Evolutionary conservation across 2,113 vertebrate species (phyloP), one percentile per base, ranked within the genome.

Genomic region (Orycteropus afer): DNA sequence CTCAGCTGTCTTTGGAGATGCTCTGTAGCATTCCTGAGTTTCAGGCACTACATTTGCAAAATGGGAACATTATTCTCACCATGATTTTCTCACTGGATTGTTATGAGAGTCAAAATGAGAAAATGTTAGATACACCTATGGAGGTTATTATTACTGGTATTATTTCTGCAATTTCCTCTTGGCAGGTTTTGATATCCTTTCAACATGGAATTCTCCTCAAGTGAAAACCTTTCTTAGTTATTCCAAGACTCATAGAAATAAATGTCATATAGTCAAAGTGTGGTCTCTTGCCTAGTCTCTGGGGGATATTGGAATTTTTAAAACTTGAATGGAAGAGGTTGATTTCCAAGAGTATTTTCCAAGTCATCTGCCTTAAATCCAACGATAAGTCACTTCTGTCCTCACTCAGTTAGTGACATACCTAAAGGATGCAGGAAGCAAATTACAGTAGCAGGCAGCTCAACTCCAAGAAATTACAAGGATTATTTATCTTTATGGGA

Each of bases 401-500:
- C 57, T 93, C 22, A 12, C 47, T 77, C 42, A 37, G 63, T 88
- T 92, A 95, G 90, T 86, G 90, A 86, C 22, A 42, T 32, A n/a
- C 73, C 25, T 65, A 55, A 91, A 94, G 90, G 55, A 94, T 65
- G 27, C 77, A 80, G 22, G 59, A 71, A 92, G 83, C 77, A 93
- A 87, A 90, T 91, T 94, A 74, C 15, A 84, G 82, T 77, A 93
- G 85, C 76, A 92, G 82, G 78, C 29, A 77, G 61, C 53, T 90
- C 61, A 79, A 71, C 82, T 96, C 78, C 55, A 65, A 94, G 90
- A 89, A 92, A 95, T 90, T 96, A 88, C 65, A 88, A 93, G 85
- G n/a, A 51, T 95, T 95, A 92, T 96, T 97, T 95, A 96, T 97
- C 82, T 96, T 95, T 95, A 92, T 83, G 82, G 63, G 93, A 91